Percentiles rank a stretch among this genome's conserved stretches.
phyloP scores from a whole-genome alignment of 2,113 vertebrate species.

The Crotalus tigris region DNA sequence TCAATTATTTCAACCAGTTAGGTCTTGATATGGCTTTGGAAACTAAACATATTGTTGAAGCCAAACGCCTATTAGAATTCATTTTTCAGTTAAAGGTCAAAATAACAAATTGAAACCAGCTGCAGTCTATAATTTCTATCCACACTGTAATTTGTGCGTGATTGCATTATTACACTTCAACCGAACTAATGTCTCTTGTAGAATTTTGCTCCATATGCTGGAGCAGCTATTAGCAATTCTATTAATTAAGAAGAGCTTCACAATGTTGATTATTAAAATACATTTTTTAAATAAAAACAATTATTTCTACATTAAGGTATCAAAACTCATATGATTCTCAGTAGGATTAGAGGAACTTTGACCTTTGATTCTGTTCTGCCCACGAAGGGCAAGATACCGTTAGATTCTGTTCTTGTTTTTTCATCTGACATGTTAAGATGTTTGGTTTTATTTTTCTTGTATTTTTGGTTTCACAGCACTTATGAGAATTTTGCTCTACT shows the following conservation, averaged over 20 bases:
- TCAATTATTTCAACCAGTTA: constrained; percentile 56
- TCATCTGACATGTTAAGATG: background rate
- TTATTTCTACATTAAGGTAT: background rate
- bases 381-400: background rate
- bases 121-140: constrained; percentile 47
- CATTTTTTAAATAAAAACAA: background rate
- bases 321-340: fast-evolving
- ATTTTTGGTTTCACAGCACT: background rate
- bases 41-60: constrained; percentile 53
- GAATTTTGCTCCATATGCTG: constrained; percentile 17
- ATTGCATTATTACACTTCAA: constrained; percentile 48
- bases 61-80: constrained; percentile 64
- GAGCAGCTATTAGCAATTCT: constrained; percentile 19
- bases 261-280: constrained; percentile 27
- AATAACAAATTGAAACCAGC: constrained; percentile 57
- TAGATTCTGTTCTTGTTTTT: background rate
- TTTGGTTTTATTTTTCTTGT: background rate
- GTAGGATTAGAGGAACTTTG: background rate
- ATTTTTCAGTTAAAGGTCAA: constrained; percentile 51
- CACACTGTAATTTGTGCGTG: constrained; percentile 42
- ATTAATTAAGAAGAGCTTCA: constrained; percentile 43
- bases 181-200: constrained; percentile 40
- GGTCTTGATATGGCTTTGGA: constrained; percentile 46
- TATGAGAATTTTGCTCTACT: background rate
- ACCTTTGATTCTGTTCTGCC: background rate